Evolutionary conservation across 2,113 vertebrate genomes (phyloP).

Genomic region (Colossoma macropomum): DNA sequence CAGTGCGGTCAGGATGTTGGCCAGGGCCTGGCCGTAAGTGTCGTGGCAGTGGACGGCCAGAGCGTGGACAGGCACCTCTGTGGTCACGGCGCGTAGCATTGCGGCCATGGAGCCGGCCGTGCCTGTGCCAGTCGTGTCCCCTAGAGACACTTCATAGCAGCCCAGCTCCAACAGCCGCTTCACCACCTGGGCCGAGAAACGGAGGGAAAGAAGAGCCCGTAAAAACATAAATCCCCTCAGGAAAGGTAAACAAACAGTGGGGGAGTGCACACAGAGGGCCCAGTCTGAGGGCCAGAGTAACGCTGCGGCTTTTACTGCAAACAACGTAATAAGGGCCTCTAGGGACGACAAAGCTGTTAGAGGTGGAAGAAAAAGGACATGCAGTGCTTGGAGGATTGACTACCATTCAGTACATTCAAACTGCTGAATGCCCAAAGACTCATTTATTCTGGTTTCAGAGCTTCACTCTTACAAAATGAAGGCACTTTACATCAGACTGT

Average conservation of each 20-base stretch:
- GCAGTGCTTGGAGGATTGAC: slow-evolving; percentile 30
- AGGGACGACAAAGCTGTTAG: slow-evolving; percentile 36
- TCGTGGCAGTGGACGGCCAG: slow-evolving; percentile 95
- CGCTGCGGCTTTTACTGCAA: slow-evolving; percentile 49
- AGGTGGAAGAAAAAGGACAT: slow-evolving; percentile 15
- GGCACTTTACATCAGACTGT: no score
- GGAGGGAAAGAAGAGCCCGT: slow-evolving; percentile 39
- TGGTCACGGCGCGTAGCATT: slow-evolving; percentile 88
- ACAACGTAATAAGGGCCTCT: slow-evolving; percentile 54
- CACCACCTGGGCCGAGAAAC: slow-evolving; percentile 80
- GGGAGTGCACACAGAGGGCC: slow-evolving; percentile 48
- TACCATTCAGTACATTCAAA: slow-evolving; percentile 5
- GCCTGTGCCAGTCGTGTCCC: slow-evolving; percentile 90
- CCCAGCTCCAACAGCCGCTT: slow-evolving; percentile 89
- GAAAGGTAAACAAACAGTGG: slow-evolving; percentile 56
- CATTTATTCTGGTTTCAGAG: background rate
- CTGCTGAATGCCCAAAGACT: slow-evolving; percentile 3
- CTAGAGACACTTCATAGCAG: slow-evolving; percentile 93
- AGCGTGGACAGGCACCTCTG: slow-evolving; percentile 84
- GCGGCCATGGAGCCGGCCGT: slow-evolving; percentile 89
- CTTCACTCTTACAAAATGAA: background rate
- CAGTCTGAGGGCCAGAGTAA: slow-evolving; percentile 49
- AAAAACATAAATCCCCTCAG: slow-evolving; percentile 42
- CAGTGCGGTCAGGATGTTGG: slow-evolving; percentile 92
- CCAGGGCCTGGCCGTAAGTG: slow-evolving; percentile 92